Evolutionary conservation across 2,113 vertebrate species (phyloP).

Genomic region (Python bivittatus): DNA sequence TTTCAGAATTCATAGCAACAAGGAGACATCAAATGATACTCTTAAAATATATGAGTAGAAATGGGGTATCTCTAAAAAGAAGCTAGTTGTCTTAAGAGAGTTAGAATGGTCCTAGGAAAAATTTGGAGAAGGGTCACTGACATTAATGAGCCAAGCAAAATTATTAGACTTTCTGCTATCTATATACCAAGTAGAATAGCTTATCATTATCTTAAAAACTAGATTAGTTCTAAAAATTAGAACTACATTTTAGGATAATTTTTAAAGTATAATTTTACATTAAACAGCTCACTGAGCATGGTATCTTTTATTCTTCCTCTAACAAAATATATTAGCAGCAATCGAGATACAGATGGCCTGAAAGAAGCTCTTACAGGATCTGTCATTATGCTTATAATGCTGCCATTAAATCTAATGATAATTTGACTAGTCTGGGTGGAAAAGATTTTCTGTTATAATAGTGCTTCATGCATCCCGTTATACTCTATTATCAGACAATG

Average conservation of each 20-base stretch:
- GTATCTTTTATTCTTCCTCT: constrained; percentile 11
- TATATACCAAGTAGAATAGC: neutral
- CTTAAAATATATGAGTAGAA: neutral
- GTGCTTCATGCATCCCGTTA: constrained; percentile 12
- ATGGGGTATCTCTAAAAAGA: neutral
- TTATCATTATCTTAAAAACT: constrained; percentile 27
- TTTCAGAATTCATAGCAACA: neutral
- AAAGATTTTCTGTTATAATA: constrained; percentile 12
- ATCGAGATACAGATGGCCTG: constrained; percentile 18
- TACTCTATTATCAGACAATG: constrained; percentile 13
- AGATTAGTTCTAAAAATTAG: too few relatives aligned
- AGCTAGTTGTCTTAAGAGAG: neutral
- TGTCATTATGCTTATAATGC: constrained; percentile 18
- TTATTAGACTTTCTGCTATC: neutral
- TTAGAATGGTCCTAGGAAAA: neutral
- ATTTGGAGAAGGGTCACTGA: neutral
- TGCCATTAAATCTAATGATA: constrained; percentile 28
- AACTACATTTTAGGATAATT: constrained; percentile 27
- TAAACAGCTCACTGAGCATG: constrained; percentile 16
- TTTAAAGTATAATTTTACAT: constrained; percentile 22
- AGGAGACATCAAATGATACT: neutral
- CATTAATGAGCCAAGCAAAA: neutral
- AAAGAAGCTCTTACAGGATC: constrained; percentile 17
- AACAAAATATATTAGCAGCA: constrained; percentile 24
- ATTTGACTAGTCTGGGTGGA: neutral